phyloP scores from a whole-genome alignment of 2,797 vertebrate genomes.

The Spheniscus humboldti region DNA sequence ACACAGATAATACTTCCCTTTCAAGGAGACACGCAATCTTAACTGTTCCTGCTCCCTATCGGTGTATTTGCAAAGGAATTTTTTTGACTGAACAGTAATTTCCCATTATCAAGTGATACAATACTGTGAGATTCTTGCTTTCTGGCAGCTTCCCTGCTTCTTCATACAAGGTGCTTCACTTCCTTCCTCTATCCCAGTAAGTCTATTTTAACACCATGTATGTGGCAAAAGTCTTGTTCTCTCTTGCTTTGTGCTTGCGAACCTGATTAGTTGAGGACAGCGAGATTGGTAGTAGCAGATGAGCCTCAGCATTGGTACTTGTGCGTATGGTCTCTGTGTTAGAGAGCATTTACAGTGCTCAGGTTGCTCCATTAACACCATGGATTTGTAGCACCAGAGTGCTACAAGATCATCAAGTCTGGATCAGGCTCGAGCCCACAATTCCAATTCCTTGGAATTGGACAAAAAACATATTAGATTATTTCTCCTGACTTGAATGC shows the following conservation, averaged over 20 bases:
- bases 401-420: neutral
- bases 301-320: neutral
- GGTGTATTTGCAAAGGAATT: neutral
- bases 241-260: neutral
- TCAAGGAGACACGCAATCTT: neutral
- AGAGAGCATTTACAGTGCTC: neutral
- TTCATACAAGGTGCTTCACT: neutral
- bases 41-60: neutral
- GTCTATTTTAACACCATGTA: neutral
- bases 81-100: neutral
- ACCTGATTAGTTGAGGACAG: neutral
- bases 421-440: neutral
- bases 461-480: neutral
- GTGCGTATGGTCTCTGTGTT: rapidly evolving
- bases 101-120: neutral
- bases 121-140: neutral
- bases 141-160: neutral
- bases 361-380: neutral
- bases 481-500: neutral
- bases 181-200: neutral
- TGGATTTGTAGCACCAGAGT: neutral
- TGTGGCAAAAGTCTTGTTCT: neutral
- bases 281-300: neutral
- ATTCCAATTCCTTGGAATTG: neutral
- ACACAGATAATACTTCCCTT: neutral